Base-by-base conservation (phyloP, 2,113 vertebrate genomes). In the Neolamprologus kungweensis region DNA sequence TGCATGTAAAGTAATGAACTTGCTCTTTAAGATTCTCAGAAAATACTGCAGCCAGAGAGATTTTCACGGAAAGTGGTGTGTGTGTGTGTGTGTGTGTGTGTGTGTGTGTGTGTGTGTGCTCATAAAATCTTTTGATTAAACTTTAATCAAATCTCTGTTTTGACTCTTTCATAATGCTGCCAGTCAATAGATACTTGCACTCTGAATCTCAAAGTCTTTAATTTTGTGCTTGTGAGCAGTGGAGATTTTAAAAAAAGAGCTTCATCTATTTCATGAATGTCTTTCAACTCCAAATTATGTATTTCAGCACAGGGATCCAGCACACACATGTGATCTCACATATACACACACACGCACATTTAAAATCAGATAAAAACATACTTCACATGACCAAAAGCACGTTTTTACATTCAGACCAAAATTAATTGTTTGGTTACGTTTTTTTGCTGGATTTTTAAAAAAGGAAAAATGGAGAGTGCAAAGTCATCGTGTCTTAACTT, bases 61-160 rank as follows among this genome's bases (percentile, higher is more conserved):
- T 50, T 78, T 31, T 78, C 71, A 50, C 9, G 1, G 71, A 78
- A 78, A 50, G 4, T 75, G 68, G 11, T 51, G 47, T 47, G 12
- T 13, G 40, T 13, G 4, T 73, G 68, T 45, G 68, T 16, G 26
- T 28, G 55, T 57, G 6, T 55, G 4, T 7, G 53, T 31, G 9
- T 7, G 58, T 4, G 16, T 11, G 7, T 5, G 2, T n/a, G 5
- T 2, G n/a, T 1, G 65, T 0, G 6, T 3, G 4, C 42, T 50
- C 42, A 78, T 78, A 50, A 50, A 50, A 50, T 28, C 45, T 78
- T 78, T 78, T 78, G 73, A 78, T 78, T 58, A 80, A 84, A 75
- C 7, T 87, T 85, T 84, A 58, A 89, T 89, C 40, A 85, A 31
- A 63, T 80, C 47, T 87, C 7, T 71, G 45, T 51, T 78, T 78